Evolutionary conservation across 2,113 vertebrate genomes (phyloP).

Genomic region (Leucosticte australis): DNA sequence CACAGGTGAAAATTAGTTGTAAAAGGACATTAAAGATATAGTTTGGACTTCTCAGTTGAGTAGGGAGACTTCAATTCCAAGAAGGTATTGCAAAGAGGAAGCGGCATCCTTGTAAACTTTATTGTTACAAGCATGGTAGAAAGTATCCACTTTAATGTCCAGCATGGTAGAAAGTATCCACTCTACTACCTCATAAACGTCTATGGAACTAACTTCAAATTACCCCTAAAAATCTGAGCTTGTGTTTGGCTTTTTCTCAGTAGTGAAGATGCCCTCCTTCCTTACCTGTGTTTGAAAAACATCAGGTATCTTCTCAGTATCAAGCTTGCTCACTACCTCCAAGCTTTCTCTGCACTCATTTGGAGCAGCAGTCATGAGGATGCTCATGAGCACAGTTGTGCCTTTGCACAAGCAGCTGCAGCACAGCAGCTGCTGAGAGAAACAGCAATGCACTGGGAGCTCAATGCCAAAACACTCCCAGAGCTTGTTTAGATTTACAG

Average conservation of each 20-base stretch:
- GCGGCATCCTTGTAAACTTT: neutral
- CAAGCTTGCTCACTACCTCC: neutral
- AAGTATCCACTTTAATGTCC: too few relatives aligned
- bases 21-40: neutral
- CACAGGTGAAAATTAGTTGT: neutral
- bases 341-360: neutral
- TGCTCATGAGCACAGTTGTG: neutral
- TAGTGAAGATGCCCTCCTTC: neutral
- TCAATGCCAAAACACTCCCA: neutral
- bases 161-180: neutral
- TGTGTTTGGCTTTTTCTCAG: neutral
- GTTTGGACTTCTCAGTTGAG: neutral
- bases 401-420: neutral
- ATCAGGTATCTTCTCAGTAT: neutral
- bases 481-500: neutral
- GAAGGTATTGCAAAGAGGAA: neutral
- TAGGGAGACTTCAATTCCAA: neutral
- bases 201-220: neutral
- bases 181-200: neutral
- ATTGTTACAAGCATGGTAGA: neutral
- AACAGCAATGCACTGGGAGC: neutral
- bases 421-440: neutral
- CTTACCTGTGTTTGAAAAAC: neutral
- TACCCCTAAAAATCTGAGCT: neutral
- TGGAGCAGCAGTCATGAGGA: neutral